A percentile compares a stretch with the other conserved stretches of the same genome.
Evolutionary conservation across 2,797 vertebrate species (phyloP).

Genomic region (Zenarchopterus dispar): DNA sequence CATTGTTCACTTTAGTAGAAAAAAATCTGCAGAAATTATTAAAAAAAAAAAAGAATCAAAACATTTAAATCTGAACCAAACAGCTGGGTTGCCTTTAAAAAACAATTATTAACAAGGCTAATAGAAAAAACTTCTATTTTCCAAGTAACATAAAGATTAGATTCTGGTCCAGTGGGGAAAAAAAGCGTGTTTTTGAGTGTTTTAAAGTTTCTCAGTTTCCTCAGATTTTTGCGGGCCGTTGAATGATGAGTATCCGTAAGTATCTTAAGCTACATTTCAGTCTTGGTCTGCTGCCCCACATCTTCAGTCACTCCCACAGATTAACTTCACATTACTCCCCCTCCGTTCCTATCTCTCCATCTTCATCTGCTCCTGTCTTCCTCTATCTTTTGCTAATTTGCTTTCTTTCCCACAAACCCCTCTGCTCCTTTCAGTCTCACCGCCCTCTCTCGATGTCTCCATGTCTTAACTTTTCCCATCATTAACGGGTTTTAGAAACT

Average conservation of each 20-base stretch:
- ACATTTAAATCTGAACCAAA: too few relatives aligned
- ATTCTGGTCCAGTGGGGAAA: too few relatives aligned
- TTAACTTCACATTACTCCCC: conserved; percentile 65
- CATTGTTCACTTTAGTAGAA: too few relatives aligned
- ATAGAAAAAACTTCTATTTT: too few relatives aligned
- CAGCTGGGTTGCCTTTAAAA: too few relatives aligned
- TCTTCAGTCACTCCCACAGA: conserved; percentile 56
- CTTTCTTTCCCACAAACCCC: conserved; percentile 1
- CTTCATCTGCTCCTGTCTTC: conserved; percentile 58
- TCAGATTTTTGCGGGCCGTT: conserved; percentile 48
- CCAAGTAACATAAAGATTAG: too few relatives aligned
- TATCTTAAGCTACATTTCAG: conserved; percentile 25
- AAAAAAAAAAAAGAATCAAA: too few relatives aligned
- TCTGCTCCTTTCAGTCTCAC: conserved; percentile 44
- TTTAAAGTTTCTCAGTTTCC: conserved; percentile 43
- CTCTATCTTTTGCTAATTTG: conserved; percentile 34
- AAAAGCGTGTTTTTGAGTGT: too few relatives aligned
- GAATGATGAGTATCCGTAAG: conserved; percentile 18
- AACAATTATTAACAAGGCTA: too few relatives aligned
- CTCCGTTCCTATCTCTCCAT: conserved; percentile 55
- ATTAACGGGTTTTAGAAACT: conserved; percentile 22
- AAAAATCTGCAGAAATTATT: too few relatives aligned
- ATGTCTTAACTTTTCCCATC: conserved; percentile 31
- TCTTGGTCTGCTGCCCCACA: conserved; percentile 42
- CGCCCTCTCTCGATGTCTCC: conserved; percentile 8